phyloP scores from a whole-genome alignment of 2,113 vertebrate genomes.

The Tauraco erythrolophus region DNA sequence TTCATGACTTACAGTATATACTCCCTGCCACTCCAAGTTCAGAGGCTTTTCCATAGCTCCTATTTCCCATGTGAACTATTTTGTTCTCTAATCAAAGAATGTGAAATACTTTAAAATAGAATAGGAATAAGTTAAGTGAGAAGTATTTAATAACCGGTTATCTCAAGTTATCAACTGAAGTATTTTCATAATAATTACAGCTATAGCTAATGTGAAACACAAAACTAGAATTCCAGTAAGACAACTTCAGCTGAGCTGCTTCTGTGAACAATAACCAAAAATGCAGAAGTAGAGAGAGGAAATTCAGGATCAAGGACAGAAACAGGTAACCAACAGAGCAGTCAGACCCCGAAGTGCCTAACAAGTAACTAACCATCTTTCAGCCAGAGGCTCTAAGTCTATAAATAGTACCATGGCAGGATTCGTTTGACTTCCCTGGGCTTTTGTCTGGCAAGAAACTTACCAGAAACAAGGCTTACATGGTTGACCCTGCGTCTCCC shows the following conservation, averaged over 20 bases:
- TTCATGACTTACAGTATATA: neutral
- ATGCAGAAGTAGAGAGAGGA: neutral
- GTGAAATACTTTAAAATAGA: neutral
- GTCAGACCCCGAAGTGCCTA: neutral
- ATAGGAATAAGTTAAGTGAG: neutral
- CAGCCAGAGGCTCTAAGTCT: neutral
- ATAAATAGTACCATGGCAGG: rapidly evolving
- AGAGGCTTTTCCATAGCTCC: neutral
- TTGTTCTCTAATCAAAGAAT: neutral
- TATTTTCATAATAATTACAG: neutral
- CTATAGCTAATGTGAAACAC: neutral
- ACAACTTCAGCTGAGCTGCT: neutral
- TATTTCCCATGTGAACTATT: neutral
- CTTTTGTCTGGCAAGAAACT: neutral
- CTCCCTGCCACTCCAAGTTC: neutral
- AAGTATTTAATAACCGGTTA: neutral
- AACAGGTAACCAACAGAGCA: neutral
- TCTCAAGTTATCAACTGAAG: neutral
- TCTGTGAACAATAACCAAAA: neutral
- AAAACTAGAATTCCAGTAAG: neutral
- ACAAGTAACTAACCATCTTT: rapidly evolving
- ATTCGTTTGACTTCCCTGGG: neutral
- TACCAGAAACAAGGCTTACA: neutral
- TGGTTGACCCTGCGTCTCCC: neutral
- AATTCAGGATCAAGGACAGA: neutral